Conservation (phyloP, 2,888 invertebrate genomes). For the Abrostola tripartita region DNA sequence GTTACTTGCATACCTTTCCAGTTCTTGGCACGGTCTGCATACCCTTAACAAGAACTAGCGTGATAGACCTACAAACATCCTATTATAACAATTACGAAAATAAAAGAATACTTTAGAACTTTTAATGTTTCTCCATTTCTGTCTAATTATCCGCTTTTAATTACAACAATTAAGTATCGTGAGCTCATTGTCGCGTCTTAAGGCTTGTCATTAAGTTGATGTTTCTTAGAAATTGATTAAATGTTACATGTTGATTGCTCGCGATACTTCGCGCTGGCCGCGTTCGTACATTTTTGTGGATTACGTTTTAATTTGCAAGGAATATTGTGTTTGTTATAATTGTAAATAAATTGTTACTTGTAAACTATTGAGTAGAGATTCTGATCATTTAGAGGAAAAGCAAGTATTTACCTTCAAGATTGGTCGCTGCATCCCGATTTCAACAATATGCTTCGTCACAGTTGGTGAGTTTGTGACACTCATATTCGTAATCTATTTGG, state of each 20-base stretch:
- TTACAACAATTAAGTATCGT: slow-evolving; percentile 67
- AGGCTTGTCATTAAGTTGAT: slow-evolving; percentile 52
- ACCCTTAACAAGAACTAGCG: slow-evolving; percentile 15
- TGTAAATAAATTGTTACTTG: no score
- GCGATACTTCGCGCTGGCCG: slow-evolving; percentile 27
- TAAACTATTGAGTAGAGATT: no score
- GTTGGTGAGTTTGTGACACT: no score
- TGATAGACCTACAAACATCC: slow-evolving; percentile 23
- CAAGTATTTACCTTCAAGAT: no score
- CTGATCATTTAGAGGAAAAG: no score
- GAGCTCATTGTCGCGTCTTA: slow-evolving; percentile 60
- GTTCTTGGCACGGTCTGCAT: slow-evolving; percentile 7
- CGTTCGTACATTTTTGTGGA: slow-evolving; percentile 43
- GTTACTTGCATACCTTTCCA: slow-evolving; percentile 4
- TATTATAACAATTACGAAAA: slow-evolving; percentile 43
- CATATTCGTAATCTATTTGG: no score
- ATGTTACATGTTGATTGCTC: slow-evolving; percentile 45
- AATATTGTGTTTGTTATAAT: no score
- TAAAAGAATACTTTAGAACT: slow-evolving; percentile 15
- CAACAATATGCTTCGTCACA: no score
- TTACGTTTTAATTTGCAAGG: background rate
- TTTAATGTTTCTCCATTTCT: slow-evolving; percentile 45
- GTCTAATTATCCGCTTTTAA: slow-evolving; percentile 59
- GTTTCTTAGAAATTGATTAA: slow-evolving; percentile 66
- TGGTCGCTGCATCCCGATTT: no score